phyloP scores from a whole-genome alignment of 1,140 invertebrate genomes.

The Drosophila neocordata region DNA sequence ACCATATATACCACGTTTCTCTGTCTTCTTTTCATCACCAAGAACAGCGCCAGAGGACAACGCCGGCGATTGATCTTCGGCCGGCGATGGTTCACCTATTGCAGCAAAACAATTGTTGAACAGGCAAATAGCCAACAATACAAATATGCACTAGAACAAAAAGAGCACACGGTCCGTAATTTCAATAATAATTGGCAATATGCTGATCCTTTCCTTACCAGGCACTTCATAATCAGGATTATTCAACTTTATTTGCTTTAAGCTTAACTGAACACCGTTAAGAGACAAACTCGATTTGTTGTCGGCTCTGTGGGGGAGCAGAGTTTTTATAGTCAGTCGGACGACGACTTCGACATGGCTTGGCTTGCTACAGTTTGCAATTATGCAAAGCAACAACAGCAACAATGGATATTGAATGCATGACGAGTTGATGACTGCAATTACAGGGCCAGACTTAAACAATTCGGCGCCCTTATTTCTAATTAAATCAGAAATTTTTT shows the following conservation, averaged over 20 bases:
- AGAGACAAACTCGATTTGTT: constrained; percentile 55
- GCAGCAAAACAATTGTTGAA: constrained; percentile 53
- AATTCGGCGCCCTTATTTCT: no score
- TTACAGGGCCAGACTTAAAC: background rate
- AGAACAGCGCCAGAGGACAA: constrained; percentile 13
- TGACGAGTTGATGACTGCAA: constrained; percentile 50
- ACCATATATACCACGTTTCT: constrained; percentile 74
- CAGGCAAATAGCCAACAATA: constrained; percentile 58
- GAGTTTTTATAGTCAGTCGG: constrained; percentile 59
- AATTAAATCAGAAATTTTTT: no score
- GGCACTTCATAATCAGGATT: constrained; percentile 55
- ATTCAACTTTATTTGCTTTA: constrained; percentile 19
- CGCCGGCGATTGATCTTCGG: constrained; percentile 27
- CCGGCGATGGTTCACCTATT: constrained; percentile 48
- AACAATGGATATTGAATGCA: constrained; percentile 61
- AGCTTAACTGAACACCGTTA: constrained; percentile 24
- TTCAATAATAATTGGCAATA: background rate
- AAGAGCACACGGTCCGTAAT: background rate
- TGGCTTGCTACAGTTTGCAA: constrained; percentile 74
- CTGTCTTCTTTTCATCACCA: constrained; percentile 69
- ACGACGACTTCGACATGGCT: constrained; percentile 27
- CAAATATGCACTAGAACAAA: constrained; percentile 56
- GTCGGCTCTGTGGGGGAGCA: constrained; percentile 33
- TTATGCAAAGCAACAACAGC: constrained; percentile 66
- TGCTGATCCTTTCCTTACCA: constrained; percentile 49